These are phyloP conservation scores for Pogoniulus pusillus DNA, from an alignment of 2,797 vertebrate species.

Conservation along the genomic window DNA sequence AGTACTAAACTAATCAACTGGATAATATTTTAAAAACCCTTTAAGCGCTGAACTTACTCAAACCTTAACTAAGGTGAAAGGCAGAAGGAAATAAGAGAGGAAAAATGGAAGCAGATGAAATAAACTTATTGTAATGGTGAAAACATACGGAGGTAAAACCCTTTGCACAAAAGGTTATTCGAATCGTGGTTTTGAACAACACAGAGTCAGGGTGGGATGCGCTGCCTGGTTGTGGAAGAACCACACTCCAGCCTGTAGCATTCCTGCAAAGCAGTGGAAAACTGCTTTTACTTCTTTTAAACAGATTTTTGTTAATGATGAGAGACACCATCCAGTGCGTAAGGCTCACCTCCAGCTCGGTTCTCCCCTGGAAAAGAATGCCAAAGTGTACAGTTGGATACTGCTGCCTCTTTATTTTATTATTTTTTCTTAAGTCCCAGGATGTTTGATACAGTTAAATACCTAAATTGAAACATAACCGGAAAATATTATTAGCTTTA, in stretches of 20 bases:
- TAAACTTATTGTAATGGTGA: slow-evolving; percentile 27
- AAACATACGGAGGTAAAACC: slow-evolving; percentile 65
- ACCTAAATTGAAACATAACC: slow-evolving; percentile 71
- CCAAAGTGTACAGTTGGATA: not conserved
- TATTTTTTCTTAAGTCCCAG: slow-evolving; percentile 7
- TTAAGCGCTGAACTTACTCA: not conserved
- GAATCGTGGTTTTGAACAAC: not conserved
- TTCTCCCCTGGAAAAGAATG: slow-evolving; percentile 6
- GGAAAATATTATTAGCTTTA: slow-evolving; percentile 76
- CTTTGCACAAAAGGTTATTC: slow-evolving; percentile 51
- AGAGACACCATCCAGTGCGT: not conserved
- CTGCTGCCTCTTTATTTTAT: not conserved
- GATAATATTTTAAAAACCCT: not conserved
- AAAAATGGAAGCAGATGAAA: slow-evolving; percentile 5
- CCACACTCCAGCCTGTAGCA: not conserved
- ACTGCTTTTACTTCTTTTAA: not conserved
- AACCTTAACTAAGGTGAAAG: not conserved
- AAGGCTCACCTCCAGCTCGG: not conserved
- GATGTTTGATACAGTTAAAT: slow-evolving; percentile 61
- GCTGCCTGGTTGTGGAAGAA: not conserved
- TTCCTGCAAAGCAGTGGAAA: not conserved
- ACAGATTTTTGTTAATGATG: not conserved
- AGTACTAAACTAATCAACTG: not conserved
- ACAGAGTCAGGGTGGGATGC: not conserved
- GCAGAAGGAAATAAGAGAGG: not conserved